phyloP scores from a whole-genome alignment of 2,797 vertebrate species.

The Coranthus polyacanthus region DNA sequence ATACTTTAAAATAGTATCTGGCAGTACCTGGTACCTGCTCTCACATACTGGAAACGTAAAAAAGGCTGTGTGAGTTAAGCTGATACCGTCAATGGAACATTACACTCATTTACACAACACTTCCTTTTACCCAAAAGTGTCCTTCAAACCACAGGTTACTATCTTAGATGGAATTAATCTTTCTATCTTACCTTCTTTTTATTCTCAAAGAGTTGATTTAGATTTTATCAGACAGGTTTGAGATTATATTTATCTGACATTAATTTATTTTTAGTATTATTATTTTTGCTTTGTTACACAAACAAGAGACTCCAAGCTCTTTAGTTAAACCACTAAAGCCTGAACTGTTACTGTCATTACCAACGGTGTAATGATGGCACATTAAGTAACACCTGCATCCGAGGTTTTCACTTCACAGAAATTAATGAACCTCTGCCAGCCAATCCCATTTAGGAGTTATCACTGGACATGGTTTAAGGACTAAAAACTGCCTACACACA shows the following conservation, averaged over 20 bases:
- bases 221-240: neutral
- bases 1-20: too few relatives aligned
- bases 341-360: slow-evolving; percentile 7
- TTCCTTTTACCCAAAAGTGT: too few relatives aligned
- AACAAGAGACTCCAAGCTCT: neutral
- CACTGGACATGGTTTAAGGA: neutral
- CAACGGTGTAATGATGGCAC: neutral
- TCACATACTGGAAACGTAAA: too few relatives aligned
- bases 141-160: neutral
- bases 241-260: neutral
- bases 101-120: slow-evolving; percentile 22
- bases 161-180: neutral
- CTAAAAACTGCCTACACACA: slow-evolving; percentile 17
- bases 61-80: too few relatives aligned
- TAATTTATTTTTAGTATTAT: neutral
- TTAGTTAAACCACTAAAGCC: neutral
- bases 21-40: too few relatives aligned
- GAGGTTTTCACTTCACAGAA: slow-evolving; percentile 1
- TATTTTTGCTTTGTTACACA: neutral
- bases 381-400: slow-evolving; percentile 7
- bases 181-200: too few relatives aligned
- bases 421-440: slow-evolving; percentile 6
- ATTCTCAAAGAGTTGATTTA: neutral
- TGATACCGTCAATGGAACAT: neutral
- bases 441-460: slow-evolving; percentile 11